A percentile compares a stretch with the other conserved stretches of the same genome.
These are phyloP conservation scores for Ambastaia sidthimunki DNA, from an alignment of 2,797 vertebrate genomes.

Conservation along the genomic window DNA sequence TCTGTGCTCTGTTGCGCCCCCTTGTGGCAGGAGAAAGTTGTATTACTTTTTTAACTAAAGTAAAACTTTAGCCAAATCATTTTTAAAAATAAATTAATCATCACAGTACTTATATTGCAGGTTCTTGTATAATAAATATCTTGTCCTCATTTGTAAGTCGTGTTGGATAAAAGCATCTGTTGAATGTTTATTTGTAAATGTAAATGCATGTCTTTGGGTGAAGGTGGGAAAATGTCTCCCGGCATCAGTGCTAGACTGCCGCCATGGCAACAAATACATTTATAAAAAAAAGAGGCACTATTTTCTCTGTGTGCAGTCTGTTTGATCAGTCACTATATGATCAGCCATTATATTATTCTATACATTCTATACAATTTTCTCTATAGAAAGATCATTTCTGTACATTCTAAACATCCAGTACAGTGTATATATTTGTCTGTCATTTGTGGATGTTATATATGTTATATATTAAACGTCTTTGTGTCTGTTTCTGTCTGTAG, in stretches of 20 bases:
- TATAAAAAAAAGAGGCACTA: neutral
- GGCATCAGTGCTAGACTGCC: neutral
- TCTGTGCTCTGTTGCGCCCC: neutral
- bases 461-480: neutral
- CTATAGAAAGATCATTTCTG: neutral
- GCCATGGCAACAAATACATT: neutral
- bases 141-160: neutral
- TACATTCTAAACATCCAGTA: neutral
- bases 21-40: conserved; percentile 16
- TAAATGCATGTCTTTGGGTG: neutral
- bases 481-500: conserved; percentile 64
- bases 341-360: neutral
- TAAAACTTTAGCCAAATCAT: neutral
- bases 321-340: neutral
- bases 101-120: neutral
- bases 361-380: too few species aligned
- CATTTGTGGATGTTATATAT: neutral
- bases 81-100: neutral
- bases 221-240: neutral
- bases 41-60: too few species aligned
- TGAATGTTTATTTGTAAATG: neutral
- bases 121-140: neutral
- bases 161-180: neutral
- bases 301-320: neutral
- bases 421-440: neutral